phyloP scores from a whole-genome alignment of 2,113 vertebrate genomes.

The Lycocorax pyrrhopterus region DNA sequence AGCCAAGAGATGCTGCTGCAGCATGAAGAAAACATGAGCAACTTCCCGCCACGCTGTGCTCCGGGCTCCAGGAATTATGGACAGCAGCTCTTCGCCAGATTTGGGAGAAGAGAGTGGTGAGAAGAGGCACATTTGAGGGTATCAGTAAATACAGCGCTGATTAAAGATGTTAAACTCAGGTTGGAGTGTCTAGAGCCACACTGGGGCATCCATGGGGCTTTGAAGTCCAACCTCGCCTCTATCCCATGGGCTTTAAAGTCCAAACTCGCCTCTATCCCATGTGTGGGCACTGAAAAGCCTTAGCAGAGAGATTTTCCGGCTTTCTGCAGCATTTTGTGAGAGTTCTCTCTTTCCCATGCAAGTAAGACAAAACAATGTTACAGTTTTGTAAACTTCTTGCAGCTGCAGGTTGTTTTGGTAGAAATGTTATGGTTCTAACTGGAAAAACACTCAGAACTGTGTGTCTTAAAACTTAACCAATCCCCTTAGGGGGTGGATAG shows the following conservation, averaged over 20 bases:
- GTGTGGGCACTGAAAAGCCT: too few relatives aligned
- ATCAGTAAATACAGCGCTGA: not conserved
- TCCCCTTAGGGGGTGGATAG: too few relatives aligned
- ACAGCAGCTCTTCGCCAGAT: not conserved
- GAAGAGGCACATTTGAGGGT: not conserved
- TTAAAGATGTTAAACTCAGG: rapidly evolving
- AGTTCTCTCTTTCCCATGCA: too few relatives aligned
- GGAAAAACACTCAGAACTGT: too few relatives aligned
- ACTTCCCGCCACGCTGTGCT: not conserved
- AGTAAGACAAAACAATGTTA: too few relatives aligned
- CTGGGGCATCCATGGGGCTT: not conserved
- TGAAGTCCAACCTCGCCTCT: not conserved
- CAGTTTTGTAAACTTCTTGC: too few relatives aligned
- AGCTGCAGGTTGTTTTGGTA: too few relatives aligned
- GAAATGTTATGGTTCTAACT: too few relatives aligned
- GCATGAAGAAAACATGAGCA: not conserved
- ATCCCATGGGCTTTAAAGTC: rapidly evolving
- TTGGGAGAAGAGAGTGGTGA: not conserved
- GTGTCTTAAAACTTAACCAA: too few relatives aligned
- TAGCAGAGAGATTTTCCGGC: too few relatives aligned
- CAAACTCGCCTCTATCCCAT: too few relatives aligned
- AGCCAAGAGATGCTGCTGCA: not conserved
- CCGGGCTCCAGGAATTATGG: not conserved
- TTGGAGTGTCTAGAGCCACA: not conserved
- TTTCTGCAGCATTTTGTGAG: too few relatives aligned